These are phyloP conservation scores for Meteorus cinctellus DNA, from an alignment of 2,888 invertebrate species.

Conservation along the genomic window DNA sequence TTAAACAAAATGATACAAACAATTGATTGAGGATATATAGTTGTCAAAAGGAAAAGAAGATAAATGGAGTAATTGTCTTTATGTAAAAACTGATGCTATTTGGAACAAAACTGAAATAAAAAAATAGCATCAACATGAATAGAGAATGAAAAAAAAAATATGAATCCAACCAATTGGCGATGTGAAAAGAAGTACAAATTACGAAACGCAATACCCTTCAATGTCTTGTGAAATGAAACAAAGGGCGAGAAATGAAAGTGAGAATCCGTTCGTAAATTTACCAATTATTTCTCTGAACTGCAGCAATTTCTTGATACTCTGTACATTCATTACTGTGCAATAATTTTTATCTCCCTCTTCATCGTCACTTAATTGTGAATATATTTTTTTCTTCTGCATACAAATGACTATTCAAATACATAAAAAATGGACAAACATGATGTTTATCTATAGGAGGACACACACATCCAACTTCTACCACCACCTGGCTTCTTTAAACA, in stretches of 20 bases:
- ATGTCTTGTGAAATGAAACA: background rate
- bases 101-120: background rate
- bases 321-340: background rate
- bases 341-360: background rate
- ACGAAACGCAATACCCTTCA: background rate
- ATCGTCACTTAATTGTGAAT: constrained; percentile 3
- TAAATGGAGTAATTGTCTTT: constrained; percentile 14
- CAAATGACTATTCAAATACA: constrained; percentile 1
- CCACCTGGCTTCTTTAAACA: constrained; percentile 40
- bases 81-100: background rate
- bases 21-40: constrained; percentile 13
- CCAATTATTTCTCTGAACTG: background rate
- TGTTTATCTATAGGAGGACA: constrained; percentile 40
- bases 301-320: background rate
- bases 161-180: background rate
- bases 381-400: constrained; percentile 23
- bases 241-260: background rate
- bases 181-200: background rate
- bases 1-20: background rate
- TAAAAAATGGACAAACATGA: background rate
- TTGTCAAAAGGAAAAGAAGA: background rate
- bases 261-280: background rate
- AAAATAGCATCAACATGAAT: background rate
- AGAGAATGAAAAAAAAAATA: constrained; percentile 5
- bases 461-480: constrained; percentile 25